A percentile compares a stretch with the other conserved stretches of the same genome.
Evolutionary conservation across 2,888 invertebrate species (phyloP).

Genomic region (Alloplasta piceator): DNA sequence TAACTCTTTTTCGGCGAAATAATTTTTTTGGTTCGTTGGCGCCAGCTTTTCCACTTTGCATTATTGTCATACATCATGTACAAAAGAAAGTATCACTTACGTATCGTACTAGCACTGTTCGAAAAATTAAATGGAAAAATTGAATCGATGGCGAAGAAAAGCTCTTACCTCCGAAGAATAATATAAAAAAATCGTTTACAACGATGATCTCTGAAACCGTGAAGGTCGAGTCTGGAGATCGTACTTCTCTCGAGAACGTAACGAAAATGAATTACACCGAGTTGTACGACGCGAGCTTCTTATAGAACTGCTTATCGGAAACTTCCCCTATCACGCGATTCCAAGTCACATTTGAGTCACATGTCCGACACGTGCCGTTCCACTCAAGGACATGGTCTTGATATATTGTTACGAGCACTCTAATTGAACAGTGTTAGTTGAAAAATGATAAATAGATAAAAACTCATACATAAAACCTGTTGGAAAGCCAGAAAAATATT

Average conservation of each 20-base stretch:
- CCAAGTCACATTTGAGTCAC: constrained; percentile 38
- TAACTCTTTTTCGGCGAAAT: too few relatives aligned
- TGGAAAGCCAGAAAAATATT: background rate
- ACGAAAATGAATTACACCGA: constrained; percentile 54
- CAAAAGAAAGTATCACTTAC: too few relatives aligned
- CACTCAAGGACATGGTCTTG: constrained; percentile 63
- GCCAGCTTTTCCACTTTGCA: too few relatives aligned
- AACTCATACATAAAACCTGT: background rate
- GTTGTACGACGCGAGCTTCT: constrained; percentile 50
- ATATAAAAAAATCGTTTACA: background rate
- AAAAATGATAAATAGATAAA: background rate
- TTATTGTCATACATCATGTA: too few relatives aligned
- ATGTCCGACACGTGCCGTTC: constrained; percentile 67
- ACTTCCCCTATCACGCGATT: constrained; percentile 3
- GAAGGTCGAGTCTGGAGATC: too few relatives aligned
- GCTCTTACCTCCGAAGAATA: background rate
- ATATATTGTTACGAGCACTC: constrained; percentile 10
- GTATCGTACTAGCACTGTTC: too few relatives aligned
- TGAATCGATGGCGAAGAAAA: too few relatives aligned
- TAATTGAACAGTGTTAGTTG: constrained; percentile 6
- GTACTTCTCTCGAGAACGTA: constrained; percentile 17
- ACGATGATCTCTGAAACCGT: background rate
- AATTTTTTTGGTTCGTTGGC: too few relatives aligned
- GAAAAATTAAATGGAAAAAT: too few relatives aligned
- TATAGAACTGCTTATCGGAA: constrained; percentile 34